Conservation (phyloP, 2,888 invertebrate species). For the Formica aserva region DNA sequence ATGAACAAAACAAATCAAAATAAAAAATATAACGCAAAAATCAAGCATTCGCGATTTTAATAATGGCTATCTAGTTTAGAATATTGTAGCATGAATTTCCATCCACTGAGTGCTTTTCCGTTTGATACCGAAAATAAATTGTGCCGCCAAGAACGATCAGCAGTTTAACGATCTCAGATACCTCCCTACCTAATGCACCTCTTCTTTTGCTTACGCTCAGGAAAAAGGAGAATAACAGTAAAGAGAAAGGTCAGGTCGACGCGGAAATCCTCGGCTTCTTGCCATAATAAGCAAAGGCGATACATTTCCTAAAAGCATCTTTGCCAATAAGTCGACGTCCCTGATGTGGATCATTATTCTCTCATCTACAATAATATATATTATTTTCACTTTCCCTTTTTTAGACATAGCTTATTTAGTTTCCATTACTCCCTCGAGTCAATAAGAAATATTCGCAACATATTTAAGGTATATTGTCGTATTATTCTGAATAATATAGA, state of each 20-base stretch:
- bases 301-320: conserved; percentile 69
- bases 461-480: not conserved
- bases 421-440: not conserved
- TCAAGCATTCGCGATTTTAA: not conserved
- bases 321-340: not conserved
- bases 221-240: conserved; percentile 58
- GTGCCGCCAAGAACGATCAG: not conserved
- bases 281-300: conserved; percentile 75
- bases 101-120: conserved; percentile 49
- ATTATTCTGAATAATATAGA: not conserved
- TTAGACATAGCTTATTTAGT: not conserved
- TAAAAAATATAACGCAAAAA: not conserved
- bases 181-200: not conserved
- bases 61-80: not conserved
- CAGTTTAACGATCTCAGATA: conserved; percentile 24
- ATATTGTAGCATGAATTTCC: conserved; percentile 4
- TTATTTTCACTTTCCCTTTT: not conserved
- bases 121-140: conserved; percentile 20
- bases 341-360: not conserved
- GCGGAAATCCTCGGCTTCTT: conserved; percentile 76
- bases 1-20: not conserved
- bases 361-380: not conserved
- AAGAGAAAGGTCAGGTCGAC: conserved; percentile 83
- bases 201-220: conserved; percentile 17
- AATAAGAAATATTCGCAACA: not conserved